Conservation (phyloP, 2,888 invertebrate genomes). For the Acrobeloides nanus region DNA sequence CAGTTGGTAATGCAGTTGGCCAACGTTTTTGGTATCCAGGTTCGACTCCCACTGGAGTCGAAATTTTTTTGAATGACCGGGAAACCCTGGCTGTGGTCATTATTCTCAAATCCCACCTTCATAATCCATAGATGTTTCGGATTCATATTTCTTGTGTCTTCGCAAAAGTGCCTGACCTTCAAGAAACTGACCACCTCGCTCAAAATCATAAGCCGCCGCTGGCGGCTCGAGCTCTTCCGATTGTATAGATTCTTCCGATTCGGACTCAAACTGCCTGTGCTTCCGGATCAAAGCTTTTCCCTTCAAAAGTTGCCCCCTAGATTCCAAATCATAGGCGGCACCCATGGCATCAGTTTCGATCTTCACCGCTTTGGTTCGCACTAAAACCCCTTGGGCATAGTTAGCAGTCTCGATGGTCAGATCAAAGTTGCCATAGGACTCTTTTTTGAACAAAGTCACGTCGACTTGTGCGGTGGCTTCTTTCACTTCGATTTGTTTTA, state of each 20-base stretch:
- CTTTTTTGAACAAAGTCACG: conserved; percentile 37
- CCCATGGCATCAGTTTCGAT: conserved; percentile 11
- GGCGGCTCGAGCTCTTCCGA: conserved; percentile 14
- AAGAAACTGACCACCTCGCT: conserved; percentile 14
- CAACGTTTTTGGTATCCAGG: no score
- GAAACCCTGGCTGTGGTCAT: no score
- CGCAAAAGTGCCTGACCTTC: conserved; percentile 19
- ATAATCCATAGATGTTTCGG: conserved; percentile 22
- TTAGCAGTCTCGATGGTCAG: conserved; percentile 34
- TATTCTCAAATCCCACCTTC: conserved; percentile 9
- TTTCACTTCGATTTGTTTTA: neutral
- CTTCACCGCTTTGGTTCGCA: neutral
- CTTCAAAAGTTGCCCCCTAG: conserved; percentile 6
- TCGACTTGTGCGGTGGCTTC: conserved; percentile 3
- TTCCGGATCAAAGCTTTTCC: conserved; percentile 3
- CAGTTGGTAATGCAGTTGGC: no score
- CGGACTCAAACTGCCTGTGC: conserved; percentile 4
- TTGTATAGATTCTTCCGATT: conserved; percentile 5
- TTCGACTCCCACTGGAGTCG: no score
- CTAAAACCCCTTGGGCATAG: no score
- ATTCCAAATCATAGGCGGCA: conserved; percentile 9
- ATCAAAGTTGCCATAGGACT: conserved; percentile 38
- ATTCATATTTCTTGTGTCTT: conserved; percentile 21
- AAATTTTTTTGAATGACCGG: no score
- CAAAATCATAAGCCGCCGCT: conserved; percentile 20